Base-by-base conservation (phyloP, 2,113 vertebrate species). In the Gambusia holbrooki region DNA sequence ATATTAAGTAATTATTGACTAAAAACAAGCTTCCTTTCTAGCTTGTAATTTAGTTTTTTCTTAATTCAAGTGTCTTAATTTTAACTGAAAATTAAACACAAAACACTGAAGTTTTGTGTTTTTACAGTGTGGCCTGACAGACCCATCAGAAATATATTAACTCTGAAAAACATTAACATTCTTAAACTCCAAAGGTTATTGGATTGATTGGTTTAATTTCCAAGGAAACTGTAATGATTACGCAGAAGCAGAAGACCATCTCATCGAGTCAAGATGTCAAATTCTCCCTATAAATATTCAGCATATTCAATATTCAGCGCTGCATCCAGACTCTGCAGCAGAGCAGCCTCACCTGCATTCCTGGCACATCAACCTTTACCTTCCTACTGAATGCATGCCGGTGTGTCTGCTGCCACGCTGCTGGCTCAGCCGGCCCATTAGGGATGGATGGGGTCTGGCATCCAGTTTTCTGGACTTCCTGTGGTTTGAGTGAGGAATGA, bases 361-460 rank as follows among this genome's bases (percentile, higher is more conserved):
- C 69, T 89, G 86, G 81, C 69, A 75, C 82, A 80, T 87, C 74
- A 68, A 69, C 84, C 84, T 84, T 79, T 87, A 88, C 89, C 86
- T 83, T 77, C 29, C 77, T n/a, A 27, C 74, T 84, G 86, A 87
- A 89, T 86, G 80, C 74, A 81, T 60, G 66, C 54, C 73, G 69
- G 77, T 66, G 76, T 69, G 68, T 79, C 81, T 80, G 81, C 69
- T 6, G 27, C 77, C 82, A 66, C 71, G 40, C 82, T 71, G 82
- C 81, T 89, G 83, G 80, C 81, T 69, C 29, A 71, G 74, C 71
- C 68, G 82, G 40, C 77, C 79, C 84, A 89, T 90, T 89, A 82
- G 87, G 74, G 80, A 86, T 85, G 81, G 87, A 92, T 90, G 84
- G 77, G 86, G 89, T 88, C 89, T 92, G 90, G 87, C 80, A 69